Conservation (phyloP, 2,888 invertebrate species). For the Dicranocentrus wangi region DNA sequence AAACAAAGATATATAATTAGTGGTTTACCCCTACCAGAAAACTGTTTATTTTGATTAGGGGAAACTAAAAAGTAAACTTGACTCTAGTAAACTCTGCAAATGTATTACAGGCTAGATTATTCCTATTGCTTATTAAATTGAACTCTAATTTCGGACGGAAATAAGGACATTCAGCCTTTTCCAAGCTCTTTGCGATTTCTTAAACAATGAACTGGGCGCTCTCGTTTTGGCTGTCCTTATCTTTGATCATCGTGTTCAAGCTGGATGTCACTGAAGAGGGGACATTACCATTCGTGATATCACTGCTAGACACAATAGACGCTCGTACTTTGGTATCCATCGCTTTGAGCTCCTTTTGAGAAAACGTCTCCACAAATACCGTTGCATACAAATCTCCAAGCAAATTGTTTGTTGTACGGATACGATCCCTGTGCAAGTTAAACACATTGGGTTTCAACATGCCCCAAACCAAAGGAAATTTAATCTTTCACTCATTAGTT, state of each 20-base stretch:
- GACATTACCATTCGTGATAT: slow-evolving; percentile 28
- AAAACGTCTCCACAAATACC: slow-evolving; percentile 87
- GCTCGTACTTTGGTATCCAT: slow-evolving; percentile 67
- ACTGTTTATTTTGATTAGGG: too few relatives aligned
- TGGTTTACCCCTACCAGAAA: too few relatives aligned
- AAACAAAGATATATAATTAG: too few relatives aligned
- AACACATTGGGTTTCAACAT: neutral
- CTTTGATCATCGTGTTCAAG: neutral
- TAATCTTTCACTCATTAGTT: too few relatives aligned
- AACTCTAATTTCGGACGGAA: slow-evolving; percentile 18
- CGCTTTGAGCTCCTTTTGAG: slow-evolving; percentile 86
- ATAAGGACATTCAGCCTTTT: neutral
- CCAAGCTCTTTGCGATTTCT: neutral
- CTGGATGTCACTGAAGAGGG: neutral
- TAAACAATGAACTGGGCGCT: slow-evolving; percentile 4
- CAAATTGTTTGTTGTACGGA: slow-evolving; percentile 91
- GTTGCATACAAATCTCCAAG: slow-evolving; percentile 91
- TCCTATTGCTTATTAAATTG: too few relatives aligned
- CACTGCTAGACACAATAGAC: slow-evolving; percentile 38
- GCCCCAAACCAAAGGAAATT: too few relatives aligned
- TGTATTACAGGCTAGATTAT: too few relatives aligned
- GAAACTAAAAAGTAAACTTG: too few relatives aligned
- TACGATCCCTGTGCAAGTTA: slow-evolving; percentile 81
- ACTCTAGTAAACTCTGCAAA: too few relatives aligned
- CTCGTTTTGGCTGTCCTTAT: neutral